Percentiles rank a stretch among this genome's conserved stretches.
These are phyloP conservation scores for Sinosuthora webbiana DNA, from an alignment of 2,113 vertebrate species.

Conservation along the genomic window DNA sequence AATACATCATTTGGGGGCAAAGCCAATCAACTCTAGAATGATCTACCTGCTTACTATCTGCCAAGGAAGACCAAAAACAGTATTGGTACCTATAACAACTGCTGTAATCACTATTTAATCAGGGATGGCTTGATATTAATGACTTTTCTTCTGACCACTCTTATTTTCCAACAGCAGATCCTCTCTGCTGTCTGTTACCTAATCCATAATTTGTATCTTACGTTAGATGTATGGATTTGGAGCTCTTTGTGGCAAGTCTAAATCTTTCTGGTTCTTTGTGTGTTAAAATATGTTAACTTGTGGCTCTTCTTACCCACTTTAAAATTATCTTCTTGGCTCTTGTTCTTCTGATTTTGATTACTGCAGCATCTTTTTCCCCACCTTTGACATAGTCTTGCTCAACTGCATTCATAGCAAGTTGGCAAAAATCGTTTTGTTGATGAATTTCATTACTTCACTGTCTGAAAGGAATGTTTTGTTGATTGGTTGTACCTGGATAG, in stretches of 20 bases:
- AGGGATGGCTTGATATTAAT: background rate
- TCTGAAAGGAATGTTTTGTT: background rate
- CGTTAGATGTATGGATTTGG: background rate
- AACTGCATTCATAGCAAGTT: background rate
- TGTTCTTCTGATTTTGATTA: conserved; percentile 1
- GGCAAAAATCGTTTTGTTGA: background rate
- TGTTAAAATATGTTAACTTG: background rate
- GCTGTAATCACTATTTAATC: background rate
- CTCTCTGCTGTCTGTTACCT: background rate
- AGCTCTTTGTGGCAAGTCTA: background rate
- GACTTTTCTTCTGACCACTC: background rate
- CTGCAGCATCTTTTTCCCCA: conserved; percentile 1
- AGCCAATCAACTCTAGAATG: background rate
- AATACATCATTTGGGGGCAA: background rate
- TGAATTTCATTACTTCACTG: background rate
- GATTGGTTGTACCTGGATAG: background rate
- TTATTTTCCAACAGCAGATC: background rate
- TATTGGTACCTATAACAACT: background rate
- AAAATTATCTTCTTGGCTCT: conserved; percentile 12
- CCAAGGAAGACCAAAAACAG: background rate
- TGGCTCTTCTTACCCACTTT: background rate
- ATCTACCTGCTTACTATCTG: background rate
- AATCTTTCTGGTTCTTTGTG: background rate
- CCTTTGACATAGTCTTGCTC: conserved; percentile 53
- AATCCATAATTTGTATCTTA: background rate